Conservation (phyloP, 35 echinoderm and acorn worm genomes). For the Acanthaster planci region DNA sequence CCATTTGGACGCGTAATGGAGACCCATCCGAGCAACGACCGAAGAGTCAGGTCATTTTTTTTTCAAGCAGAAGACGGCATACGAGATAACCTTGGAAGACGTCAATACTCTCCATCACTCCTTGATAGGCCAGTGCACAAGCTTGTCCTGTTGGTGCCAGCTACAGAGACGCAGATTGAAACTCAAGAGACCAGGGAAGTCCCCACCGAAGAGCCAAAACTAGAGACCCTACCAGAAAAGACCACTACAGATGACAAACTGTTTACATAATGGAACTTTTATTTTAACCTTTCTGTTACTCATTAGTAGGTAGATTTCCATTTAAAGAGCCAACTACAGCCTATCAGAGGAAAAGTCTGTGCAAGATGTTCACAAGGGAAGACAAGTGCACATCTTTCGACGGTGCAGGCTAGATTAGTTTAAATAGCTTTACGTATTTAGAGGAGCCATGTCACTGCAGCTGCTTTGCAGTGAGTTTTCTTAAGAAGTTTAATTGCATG, state of each 20-base stretch:
- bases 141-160: conserved; percentile 29
- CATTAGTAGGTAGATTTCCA: too few species aligned
- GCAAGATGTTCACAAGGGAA: too few species aligned
- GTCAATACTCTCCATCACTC: neutral
- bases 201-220: neutral
- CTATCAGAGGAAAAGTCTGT: too few species aligned
- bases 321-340: too few species aligned
- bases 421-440: neutral
- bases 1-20: conserved; percentile 32
- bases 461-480: neutral
- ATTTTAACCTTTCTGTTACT: neutral
- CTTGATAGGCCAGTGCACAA: conserved; percentile 39
- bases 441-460: conserved; percentile 17
- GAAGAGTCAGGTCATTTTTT: conserved; percentile 40
- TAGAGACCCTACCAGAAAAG: neutral
- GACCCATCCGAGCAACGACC: conserved; percentile 34
- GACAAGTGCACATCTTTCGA: too few species aligned
- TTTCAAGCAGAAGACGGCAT: too few species aligned
- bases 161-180: neutral
- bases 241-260: neutral
- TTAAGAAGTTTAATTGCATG: neutral
- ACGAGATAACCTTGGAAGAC: conserved; percentile 8
- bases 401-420: too few species aligned
- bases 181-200: neutral
- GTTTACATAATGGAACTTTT: neutral